A percentile compares a stretch with the other conserved stretches of the same genome.
Conservation (phyloP, 1,140 invertebrate genomes). For the Magallana gigas region DNA sequence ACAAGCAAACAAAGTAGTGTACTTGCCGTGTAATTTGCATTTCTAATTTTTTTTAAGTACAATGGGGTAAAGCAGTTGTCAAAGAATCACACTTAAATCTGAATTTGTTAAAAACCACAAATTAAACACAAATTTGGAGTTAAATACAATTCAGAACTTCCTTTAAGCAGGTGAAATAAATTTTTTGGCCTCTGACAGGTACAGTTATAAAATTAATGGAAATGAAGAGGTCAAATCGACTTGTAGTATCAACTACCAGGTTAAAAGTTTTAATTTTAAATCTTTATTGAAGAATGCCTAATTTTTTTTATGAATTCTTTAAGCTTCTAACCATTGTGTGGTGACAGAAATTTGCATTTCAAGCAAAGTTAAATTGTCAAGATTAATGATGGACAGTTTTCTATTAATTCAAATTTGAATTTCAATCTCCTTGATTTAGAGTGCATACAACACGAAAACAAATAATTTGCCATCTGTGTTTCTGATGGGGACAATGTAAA, state of each 20-base stretch:
- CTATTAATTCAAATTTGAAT: background rate
- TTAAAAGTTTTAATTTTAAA: constrained; percentile 32
- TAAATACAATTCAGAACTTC: constrained; percentile 27
- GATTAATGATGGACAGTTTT: constrained; percentile 31
- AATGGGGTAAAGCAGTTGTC: constrained; percentile 15
- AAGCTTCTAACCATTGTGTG: background rate
- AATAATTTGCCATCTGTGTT: constrained; percentile 12
- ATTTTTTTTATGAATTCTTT: background rate
- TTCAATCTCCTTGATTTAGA: constrained; percentile 10
- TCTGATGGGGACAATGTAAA: constrained; percentile 2
- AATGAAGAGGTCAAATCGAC: constrained; percentile 27
- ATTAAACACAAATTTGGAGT: constrained; percentile 20
- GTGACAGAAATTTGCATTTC: background rate
- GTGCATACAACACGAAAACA: background rate
- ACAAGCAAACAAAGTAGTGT: background rate
- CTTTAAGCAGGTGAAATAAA: constrained; percentile 15
- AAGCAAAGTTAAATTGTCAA: constrained; percentile 19
- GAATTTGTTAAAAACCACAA: constrained; percentile 20
- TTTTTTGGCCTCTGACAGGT: background rate
- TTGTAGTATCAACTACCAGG: constrained; percentile 28
- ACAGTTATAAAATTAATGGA: constrained; percentile 22
- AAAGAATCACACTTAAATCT: constrained; percentile 15
- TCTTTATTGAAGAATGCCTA: constrained; percentile 21
- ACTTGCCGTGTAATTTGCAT: constrained; percentile 19
- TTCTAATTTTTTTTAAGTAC: constrained; percentile 20